Base-by-base conservation (phyloP, 2,888 invertebrate genomes). In the Melangyna quadrimaculata region DNA sequence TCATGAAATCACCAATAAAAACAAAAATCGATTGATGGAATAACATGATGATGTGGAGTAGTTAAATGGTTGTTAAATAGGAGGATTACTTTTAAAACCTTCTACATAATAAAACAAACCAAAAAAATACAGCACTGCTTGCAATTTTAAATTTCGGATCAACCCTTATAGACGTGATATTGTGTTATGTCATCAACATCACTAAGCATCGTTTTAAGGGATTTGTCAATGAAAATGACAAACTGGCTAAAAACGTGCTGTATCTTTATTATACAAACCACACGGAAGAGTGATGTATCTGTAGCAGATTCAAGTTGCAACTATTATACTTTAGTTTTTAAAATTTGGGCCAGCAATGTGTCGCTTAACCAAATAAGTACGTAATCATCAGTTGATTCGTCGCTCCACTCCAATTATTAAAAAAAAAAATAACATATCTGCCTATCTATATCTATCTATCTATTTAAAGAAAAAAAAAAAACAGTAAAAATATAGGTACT, bases 31-130 rank as follows among this genome's bases (percentile, higher is more conserved):
- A 43, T 59, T 37, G 59, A 59, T 37, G 35, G 14, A 22, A 55
- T 29, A 29, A 55, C 55, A 24, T 61, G 14, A 24, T 37, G 24
- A 9, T 61, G 61, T 24, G 24, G 37, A 24, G 61, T 24, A 61
- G 37, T 59, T 59, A 37, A 59, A 59, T 59, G 32, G 14, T 35
- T 59, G 59, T 37, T 35, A 59, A 59, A 59, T 59, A 7, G 14
- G 29, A 29, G 17, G 55, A 55, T 55, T 55, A 17, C 55, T 59
- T 59, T 59, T 35, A 14, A 17, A 59, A 57, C 32, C 57, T 12
- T 32, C 19, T 32, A n/a, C 1, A 27, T 5, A 12, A 22, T 27
- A 53, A n/a, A 27, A 53, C 3, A 27, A 27, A n/a, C n/a, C 12
- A n/a, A 27, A 53, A 8, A 27, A 27, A n/a, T 27, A 12, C 0